These are phyloP conservation scores for Nematolebias whitei DNA, from an alignment of 2,113 vertebrate species.

Conservation along the genomic window DNA sequence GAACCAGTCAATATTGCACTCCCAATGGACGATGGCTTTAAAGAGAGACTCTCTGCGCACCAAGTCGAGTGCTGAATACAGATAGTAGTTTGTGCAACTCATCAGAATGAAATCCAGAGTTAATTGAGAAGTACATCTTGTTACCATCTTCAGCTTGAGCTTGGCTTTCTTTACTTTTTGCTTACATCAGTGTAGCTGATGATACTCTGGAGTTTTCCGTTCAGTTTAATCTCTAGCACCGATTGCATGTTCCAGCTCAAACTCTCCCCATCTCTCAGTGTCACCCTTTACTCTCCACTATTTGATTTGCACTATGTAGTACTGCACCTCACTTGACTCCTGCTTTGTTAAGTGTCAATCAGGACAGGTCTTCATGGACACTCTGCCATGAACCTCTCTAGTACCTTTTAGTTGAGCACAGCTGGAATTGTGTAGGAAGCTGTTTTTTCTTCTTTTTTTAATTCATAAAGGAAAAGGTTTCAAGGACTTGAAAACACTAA, in stretches of 20 bases:
- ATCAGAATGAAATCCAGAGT: conserved; percentile 35
- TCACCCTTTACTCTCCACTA: conserved; percentile 57
- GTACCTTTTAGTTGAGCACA: background rate
- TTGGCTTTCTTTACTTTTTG: conserved; percentile 41
- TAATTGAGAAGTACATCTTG: conserved; percentile 36
- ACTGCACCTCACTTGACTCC: conserved; percentile 61
- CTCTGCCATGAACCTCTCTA: conserved; percentile 12
- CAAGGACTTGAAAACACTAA: background rate
- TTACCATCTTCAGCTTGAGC: conserved; percentile 12
- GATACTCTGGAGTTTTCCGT: conserved; percentile 18
- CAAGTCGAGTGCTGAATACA: conserved; percentile 51
- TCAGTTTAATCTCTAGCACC: conserved; percentile 61
- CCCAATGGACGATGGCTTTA: conserved; percentile 45
- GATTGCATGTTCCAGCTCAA: conserved; percentile 43
- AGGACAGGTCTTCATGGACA: conserved; percentile 20
- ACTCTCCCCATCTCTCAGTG: conserved; percentile 48
- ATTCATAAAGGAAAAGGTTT: background rate
- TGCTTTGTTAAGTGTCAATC: conserved; percentile 53
- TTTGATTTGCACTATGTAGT: conserved; percentile 58
- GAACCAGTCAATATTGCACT: conserved; percentile 55
- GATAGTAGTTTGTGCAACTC: conserved; percentile 18
- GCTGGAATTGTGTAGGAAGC: background rate
- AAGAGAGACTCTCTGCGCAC: conserved; percentile 43
- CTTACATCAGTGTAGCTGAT: conserved; percentile 48
- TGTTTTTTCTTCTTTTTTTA: no score